phyloP scores from a whole-genome alignment of 2,113 vertebrate genomes.

The Theristicus caerulescens region DNA sequence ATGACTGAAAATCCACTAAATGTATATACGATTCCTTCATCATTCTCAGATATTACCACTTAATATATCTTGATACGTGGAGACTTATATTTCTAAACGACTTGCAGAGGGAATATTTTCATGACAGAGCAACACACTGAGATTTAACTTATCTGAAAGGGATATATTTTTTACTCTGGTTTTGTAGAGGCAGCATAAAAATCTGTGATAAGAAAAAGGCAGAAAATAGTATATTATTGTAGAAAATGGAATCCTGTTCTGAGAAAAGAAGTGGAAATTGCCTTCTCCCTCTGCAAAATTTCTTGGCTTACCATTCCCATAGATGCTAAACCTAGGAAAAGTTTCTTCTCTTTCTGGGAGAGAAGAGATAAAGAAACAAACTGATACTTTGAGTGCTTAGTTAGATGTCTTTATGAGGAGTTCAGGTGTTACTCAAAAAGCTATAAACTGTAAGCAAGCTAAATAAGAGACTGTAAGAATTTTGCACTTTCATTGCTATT shows the following conservation, averaged over 20 bases:
- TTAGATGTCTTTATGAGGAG: background rate
- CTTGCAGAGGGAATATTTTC: background rate
- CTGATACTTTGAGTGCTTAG: background rate
- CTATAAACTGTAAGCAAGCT: background rate
- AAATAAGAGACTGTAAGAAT: fast-evolving
- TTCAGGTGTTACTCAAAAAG: background rate
- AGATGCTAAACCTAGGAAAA: background rate
- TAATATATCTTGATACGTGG: background rate
- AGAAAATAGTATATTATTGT: background rate
- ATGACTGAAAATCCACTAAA: background rate
- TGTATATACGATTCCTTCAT: background rate
- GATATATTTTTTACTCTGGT: background rate
- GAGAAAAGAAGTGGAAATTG: background rate
- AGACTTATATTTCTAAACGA: background rate
- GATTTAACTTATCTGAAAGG: background rate
- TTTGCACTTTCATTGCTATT: background rate
- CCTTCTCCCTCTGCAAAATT: background rate
- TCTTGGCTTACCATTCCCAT: background rate
- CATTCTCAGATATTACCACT: background rate
- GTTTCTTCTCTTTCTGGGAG: background rate
- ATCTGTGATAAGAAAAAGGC: background rate
- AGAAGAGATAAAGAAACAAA: background rate
- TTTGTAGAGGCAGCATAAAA: slow-evolving; percentile 11
- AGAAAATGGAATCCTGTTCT: background rate
- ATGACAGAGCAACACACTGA: background rate